These are phyloP conservation scores for honey bee (Apis mellifera) DNA, from an alignment of 1,140 invertebrate genomes.

Conservation along the genomic window Amel_HAv3.1 CM009942.2:9740501-9741000, in stretches of 20 bases:
- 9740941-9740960: too few species aligned
- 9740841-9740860: conserved; percentile 34
- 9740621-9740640: background rate
- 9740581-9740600: background rate
- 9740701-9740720: conserved; percentile 52
- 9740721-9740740: conserved; percentile 40
- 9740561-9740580: background rate
- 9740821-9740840: conserved; percentile 32
- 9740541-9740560: too few species aligned
- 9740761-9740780: conserved; percentile 56
- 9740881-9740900: background rate
- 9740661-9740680: conserved; percentile 40
- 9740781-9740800: conserved; percentile 20
- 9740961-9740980: too few species aligned
- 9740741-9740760: conserved; percentile 61
- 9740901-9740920: too few species aligned
- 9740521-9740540: too few species aligned
- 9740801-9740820: conserved; percentile 36
- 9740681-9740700: conserved; percentile 60
- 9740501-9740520: too few species aligned
- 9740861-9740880: background rate
- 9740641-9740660: conserved; percentile 42
- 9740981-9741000: too few species aligned
- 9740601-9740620: background rate
- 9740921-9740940: background rate